Base-by-base conservation (phyloP, 64 coral and sea anemone genomes). In the Montipora foliosa region DNA sequence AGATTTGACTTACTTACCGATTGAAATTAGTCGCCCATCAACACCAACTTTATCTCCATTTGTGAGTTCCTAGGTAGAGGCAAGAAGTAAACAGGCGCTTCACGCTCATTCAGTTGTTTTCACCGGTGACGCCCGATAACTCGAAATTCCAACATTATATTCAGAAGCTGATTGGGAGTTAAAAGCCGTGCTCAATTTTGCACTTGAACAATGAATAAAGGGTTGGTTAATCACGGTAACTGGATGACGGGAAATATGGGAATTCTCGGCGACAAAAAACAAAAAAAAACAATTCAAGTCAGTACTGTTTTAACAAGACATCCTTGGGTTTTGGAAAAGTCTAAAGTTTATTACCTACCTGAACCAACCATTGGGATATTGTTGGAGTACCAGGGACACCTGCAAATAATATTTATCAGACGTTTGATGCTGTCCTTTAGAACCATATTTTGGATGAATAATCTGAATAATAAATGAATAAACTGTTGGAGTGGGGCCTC, bases 11-110 rank as follows among this genome's bases (percentile, higher is more conserved):
- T 59, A 93, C 92, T 5, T 88, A 93, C 92, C 29, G 46, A 71
- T 93, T n/a, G 83, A 80, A 15, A 88, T 80, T 6, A 93, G 84
- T 44, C 67, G 50, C 16, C 58, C 83, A 62, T 93, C 92, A 49
- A 93, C 83, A 12, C 73, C 84, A 80, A 93, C 76, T 17, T 22
- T 51, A 4, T 93, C 45, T 15, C 49, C 24, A 61, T 17, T 50
- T 3, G 44, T 12, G 19, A 86, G 82, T 71, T 72, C 82, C 82
- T 86, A 64, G 14, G 14, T 64, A 2, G 37, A 37, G 61, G 4
- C 12, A 47, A 49, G 11, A 78, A 78, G 44, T 6, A 48, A 47
- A 19, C 2, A 50, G 0, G 7, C 17, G 17, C 4, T 24, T 22
- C 20, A 71, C 5, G 4, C 11, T 67, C 62, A 67, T 4, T 67